phyloP scores from a whole-genome alignment of 2,888 invertebrate genomes.

The Papilio elwesi region DNA sequence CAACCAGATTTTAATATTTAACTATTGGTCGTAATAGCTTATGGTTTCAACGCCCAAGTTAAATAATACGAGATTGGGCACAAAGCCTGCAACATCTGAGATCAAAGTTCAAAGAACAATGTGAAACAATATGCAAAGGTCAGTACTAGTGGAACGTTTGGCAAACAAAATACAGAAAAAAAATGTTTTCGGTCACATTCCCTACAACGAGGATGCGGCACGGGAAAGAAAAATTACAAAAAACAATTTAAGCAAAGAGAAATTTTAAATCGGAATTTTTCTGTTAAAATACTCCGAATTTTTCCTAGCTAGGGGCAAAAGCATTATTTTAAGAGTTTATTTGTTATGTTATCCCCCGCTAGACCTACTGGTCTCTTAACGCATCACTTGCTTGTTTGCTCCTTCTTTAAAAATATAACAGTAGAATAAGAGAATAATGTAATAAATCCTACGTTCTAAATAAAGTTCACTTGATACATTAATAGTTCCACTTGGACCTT shows the following conservation, averaged over 20 bases:
- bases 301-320: neutral
- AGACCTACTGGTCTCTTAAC: too few relatives aligned
- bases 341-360: too few relatives aligned
- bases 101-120: neutral
- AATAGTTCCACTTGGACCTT: constrained; percentile 19
- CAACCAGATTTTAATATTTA: too few relatives aligned
- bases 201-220: constrained; percentile 6
- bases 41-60: too few relatives aligned
- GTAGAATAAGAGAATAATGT: too few relatives aligned
- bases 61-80: too few relatives aligned
- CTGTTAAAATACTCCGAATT: constrained; percentile 18
- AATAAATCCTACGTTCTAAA: neutral
- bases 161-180: constrained; percentile 12
- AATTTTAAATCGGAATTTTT: constrained; percentile 19
- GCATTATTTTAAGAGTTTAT: neutral
- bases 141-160: neutral
- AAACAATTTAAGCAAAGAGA: constrained; percentile 17
- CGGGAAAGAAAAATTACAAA: constrained; percentile 11
- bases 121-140: neutral
- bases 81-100: neutral
- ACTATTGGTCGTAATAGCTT: too few relatives aligned
- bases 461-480: constrained; percentile 12
- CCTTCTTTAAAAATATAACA: too few relatives aligned
- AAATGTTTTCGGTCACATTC: constrained; percentile 7
- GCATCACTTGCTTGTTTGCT: too few relatives aligned